Conservation (phyloP, 2,113 vertebrate species). For the Pygathrix nemaeus region DNA sequence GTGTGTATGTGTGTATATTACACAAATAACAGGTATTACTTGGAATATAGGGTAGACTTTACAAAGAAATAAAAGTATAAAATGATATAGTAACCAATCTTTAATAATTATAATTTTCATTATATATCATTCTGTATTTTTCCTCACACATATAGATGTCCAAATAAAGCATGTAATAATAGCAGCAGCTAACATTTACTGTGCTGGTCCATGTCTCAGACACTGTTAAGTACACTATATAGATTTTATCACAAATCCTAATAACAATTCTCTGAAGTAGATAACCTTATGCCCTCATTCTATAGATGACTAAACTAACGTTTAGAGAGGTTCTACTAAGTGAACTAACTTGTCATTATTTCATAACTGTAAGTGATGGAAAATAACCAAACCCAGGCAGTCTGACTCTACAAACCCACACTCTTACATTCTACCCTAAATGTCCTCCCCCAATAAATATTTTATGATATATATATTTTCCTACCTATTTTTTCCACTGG, state of each 20-base stretch:
- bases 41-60: background rate
- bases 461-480: background rate
- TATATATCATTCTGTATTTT: background rate
- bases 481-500: background rate
- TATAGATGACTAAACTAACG: background rate
- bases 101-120: background rate
- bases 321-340: background rate
- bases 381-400: background rate
- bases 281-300: background rate
- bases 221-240: background rate
- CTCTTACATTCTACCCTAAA: background rate
- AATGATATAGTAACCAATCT: background rate
- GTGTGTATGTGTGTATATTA: background rate
- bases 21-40: background rate
- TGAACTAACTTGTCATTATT: background rate
- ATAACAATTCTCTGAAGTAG: background rate
- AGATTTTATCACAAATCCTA: background rate
- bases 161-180: background rate
- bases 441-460: background rate
- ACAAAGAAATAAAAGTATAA: background rate
- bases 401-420: background rate
- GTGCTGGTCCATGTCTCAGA: background rate
- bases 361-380: background rate
- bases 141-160: background rate
- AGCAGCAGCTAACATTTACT: background rate